These are phyloP conservation scores for Apostichopus leukothele DNA, from an alignment of 53 echinoderm and acorn worm species.

Conservation along the genomic window DNA sequence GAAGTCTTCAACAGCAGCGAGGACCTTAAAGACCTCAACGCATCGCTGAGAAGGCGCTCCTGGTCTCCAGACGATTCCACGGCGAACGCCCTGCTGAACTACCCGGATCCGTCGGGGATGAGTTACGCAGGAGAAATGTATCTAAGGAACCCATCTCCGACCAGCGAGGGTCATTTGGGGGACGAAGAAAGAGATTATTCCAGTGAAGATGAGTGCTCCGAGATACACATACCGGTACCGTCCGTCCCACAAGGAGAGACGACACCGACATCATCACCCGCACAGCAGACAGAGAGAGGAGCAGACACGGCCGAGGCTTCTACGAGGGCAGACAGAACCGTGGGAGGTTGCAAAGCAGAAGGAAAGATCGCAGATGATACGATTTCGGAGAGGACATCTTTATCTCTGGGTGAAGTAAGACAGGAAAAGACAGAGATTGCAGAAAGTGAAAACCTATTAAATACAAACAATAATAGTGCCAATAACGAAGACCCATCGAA, in stretches of 20 bases:
- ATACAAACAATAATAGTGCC: slow-evolving; percentile 92
- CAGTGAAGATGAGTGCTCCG: slow-evolving; percentile 58
- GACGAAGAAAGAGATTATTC: slow-evolving; percentile 5
- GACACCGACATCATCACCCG: background rate
- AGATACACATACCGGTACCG: slow-evolving; percentile 61
- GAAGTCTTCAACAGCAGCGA: slow-evolving; percentile 51
- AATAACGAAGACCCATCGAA: slow-evolving; percentile 55
- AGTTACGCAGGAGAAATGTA: slow-evolving; percentile 44
- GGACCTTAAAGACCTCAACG: slow-evolving; percentile 22
- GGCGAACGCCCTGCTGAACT: slow-evolving; percentile 45
- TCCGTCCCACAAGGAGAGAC: background rate
- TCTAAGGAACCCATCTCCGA: slow-evolving; percentile 5
- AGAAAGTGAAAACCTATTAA: slow-evolving; percentile 46
- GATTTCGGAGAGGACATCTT: background rate
- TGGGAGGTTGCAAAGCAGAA: background rate
- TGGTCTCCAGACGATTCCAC: slow-evolving; percentile 73
- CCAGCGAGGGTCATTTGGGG: slow-evolving; percentile 6
- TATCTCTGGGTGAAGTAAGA: background rate
- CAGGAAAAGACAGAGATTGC: background rate
- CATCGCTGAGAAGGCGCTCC: slow-evolving; percentile 63
- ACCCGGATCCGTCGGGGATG: slow-evolving; percentile 49
- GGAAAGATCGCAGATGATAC: background rate
- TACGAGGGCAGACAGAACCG: background rate
- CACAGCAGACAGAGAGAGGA: background rate
- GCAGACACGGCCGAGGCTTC: background rate